Evolutionary conservation across 2,888 invertebrate genomes (phyloP).

Genomic region (Leptarthrus brevirostris): DNA sequence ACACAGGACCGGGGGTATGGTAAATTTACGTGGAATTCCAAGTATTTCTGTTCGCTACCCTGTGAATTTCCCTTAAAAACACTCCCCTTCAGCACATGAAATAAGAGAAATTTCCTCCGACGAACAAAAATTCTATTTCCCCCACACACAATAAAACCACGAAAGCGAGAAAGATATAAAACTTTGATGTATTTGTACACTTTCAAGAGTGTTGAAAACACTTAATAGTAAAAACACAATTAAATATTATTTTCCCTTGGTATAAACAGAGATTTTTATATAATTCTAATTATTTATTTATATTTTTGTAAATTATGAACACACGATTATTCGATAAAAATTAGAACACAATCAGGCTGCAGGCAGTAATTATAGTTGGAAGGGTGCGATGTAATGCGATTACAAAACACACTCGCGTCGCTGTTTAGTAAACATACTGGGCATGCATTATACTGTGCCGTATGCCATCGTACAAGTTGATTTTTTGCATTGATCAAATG

Average conservation of each 20-base stretch:
- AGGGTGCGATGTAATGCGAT: neutral
- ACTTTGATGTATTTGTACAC: neutral
- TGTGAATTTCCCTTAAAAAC: constrained; percentile 15
- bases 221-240: neutral
- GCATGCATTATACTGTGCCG: neutral
- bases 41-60: constrained; percentile 3
- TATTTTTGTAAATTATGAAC: constrained; percentile 23
- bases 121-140: neutral
- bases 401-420: constrained; percentile 11
- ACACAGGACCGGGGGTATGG: neutral
- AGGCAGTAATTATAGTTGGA: constrained; percentile 18
- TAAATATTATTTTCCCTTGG: neutral
- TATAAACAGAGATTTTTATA: constrained; percentile 19
- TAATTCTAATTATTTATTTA: neutral
- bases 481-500: constrained; percentile 31
- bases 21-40: constrained; percentile 22
- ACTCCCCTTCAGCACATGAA: neutral
- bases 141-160: neutral
- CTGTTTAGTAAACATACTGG: neutral
- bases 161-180: neutral
- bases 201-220: neutral
- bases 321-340: constrained; percentile 22
- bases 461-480: too few relatives aligned
- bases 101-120: neutral
- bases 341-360: constrained; percentile 42